Conservation (phyloP, 2,113 vertebrate species). For the Mus spicilegus region DNA sequence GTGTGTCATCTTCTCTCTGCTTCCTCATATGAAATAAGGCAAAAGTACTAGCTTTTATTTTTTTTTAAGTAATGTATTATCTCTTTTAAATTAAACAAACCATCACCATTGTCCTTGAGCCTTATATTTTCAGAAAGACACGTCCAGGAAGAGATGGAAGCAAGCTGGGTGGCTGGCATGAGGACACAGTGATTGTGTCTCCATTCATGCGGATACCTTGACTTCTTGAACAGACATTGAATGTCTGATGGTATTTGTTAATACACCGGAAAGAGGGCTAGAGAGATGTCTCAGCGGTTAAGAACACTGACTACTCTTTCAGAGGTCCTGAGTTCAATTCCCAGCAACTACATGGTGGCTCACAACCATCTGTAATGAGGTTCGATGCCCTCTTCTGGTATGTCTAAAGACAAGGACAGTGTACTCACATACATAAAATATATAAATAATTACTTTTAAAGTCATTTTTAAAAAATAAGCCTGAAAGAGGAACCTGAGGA, state of each 20-base stretch:
- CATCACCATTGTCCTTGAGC: slow-evolving; percentile 41
- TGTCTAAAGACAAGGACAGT: too few relatives aligned
- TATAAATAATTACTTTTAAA: too few relatives aligned
- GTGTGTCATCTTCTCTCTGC: slow-evolving; percentile 70
- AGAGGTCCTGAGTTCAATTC: too few relatives aligned
- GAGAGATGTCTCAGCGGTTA: too few relatives aligned
- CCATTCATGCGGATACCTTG: neutral
- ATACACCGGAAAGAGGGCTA: neutral
- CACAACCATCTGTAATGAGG: too few relatives aligned
- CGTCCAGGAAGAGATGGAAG: slow-evolving; percentile 35
- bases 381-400: too few relatives aligned
- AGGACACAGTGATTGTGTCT: neutral
- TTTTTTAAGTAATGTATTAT: neutral
- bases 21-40: slow-evolving; percentile 65
- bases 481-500: neutral
- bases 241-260: slow-evolving; percentile 47
- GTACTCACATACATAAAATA: too few relatives aligned
- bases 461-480: neutral
- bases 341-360: too few relatives aligned
- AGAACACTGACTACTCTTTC: too few relatives aligned
- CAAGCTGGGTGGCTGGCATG: slow-evolving; percentile 20
- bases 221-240: slow-evolving; percentile 32
- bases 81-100: slow-evolving; percentile 56
- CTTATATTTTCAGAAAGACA: slow-evolving; percentile 52
- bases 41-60: slow-evolving; percentile 35